A percentile compares a stretch with the other conserved stretches of the same genome.
Evolutionary conservation across 1,140 invertebrate species (phyloP).

Genomic region (Caerostris darwini): DNA sequence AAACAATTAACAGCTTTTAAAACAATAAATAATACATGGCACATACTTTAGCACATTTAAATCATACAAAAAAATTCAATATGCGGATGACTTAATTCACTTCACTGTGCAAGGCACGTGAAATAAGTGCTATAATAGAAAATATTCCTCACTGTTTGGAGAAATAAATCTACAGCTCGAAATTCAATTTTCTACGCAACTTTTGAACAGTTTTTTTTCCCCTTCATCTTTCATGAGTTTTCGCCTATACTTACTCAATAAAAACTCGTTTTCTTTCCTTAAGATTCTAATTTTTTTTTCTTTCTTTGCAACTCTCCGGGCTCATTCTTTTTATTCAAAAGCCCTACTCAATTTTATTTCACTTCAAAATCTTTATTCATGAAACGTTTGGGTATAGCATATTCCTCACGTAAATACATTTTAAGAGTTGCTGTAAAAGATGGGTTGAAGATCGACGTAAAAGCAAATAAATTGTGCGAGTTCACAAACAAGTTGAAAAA

Average conservation of each 20-base stretch:
- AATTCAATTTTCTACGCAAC: conserved; percentile 59
- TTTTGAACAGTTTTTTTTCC: conserved; percentile 9
- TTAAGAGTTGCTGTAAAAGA: not conserved
- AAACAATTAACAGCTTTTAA: too few relatives aligned
- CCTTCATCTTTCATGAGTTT: not conserved
- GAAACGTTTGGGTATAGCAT: conserved; percentile 3
- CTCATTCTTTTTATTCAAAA: not conserved
- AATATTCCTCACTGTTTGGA: conserved; percentile 49
- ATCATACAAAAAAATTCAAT: not conserved
- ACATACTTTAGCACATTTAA: too few relatives aligned
- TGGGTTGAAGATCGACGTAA: not conserved
- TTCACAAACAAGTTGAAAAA: conserved; percentile 8
- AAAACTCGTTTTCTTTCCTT: conserved; percentile 45
- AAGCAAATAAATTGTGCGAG: conserved; percentile 2
- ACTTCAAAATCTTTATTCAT: conserved; percentile 45
- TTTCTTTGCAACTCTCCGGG: not conserved
- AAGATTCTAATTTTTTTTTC: conserved; percentile 59
- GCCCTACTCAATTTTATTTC: conserved; percentile 35
- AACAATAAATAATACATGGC: too few relatives aligned
- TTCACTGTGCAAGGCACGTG: not conserved
- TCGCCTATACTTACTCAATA: conserved; percentile 41
- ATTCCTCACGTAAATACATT: conserved; percentile 13
- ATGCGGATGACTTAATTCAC: conserved; percentile 10
- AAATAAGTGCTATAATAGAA: conserved; percentile 19
- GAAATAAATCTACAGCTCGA: conserved; percentile 61